Percentiles rank a stretch among this genome's conserved stretches.
phyloP scores from a whole-genome alignment of 2,113 vertebrate genomes.

The Oncorhynchus tshawytscha region DNA sequence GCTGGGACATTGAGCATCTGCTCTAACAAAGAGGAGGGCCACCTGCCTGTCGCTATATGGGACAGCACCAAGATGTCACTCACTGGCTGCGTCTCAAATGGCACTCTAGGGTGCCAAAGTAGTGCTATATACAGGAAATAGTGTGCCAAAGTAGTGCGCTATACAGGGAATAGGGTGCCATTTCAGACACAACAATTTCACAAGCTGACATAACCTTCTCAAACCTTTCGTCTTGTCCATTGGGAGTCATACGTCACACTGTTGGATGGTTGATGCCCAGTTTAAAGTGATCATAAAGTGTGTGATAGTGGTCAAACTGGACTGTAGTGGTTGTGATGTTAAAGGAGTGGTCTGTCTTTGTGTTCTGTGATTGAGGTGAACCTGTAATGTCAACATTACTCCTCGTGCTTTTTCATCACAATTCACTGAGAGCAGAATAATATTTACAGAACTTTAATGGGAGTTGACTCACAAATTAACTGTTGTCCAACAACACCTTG shows the following conservation, averaged over 20 bases:
- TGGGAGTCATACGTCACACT: slow-evolving; percentile 16
- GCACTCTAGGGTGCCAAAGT: too few relatives aligned
- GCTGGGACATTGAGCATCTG: background rate
- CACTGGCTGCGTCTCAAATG: background rate
- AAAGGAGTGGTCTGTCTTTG: too few relatives aligned
- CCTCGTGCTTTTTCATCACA: too few relatives aligned
- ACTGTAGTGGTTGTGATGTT: too few relatives aligned
- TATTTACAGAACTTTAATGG: too few relatives aligned
- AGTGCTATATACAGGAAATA: background rate
- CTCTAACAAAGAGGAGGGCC: slow-evolving; percentile 25
- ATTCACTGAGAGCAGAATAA: too few relatives aligned
- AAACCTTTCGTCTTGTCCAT: background rate
- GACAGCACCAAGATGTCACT: background rate
- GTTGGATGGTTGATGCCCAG: background rate
- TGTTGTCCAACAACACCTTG: too few relatives aligned
- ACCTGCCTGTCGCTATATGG: slow-evolving; percentile 9
- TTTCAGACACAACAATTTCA: background rate
- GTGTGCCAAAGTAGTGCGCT: too few relatives aligned
- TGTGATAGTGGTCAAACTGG: background rate
- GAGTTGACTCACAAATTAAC: too few relatives aligned
- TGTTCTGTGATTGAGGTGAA: too few relatives aligned
- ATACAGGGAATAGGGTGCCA: background rate
- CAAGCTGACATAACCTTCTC: too few relatives aligned
- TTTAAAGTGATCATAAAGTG: slow-evolving; percentile 38
- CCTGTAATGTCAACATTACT: too few relatives aligned